A percentile compares a stretch with the other conserved stretches of the same genome.
phyloP scores from a whole-genome alignment of 1,140 invertebrate species.

The Pseudoatta argentina region DNA sequence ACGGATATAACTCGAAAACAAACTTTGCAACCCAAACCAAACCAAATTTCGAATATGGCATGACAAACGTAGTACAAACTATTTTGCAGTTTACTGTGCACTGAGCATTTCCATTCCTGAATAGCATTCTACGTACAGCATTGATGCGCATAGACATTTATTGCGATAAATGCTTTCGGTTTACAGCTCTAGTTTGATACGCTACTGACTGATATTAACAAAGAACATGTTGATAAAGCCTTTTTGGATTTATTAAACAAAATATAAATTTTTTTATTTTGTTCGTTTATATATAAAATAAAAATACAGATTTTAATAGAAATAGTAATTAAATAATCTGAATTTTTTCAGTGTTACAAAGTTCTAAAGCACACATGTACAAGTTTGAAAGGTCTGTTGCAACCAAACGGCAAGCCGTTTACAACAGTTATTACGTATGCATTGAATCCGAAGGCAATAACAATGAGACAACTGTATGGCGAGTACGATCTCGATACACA shows the following conservation, averaged over 20 bases:
- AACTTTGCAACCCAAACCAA: not conserved
- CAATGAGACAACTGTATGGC: constrained; percentile 94
- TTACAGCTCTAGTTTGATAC: not conserved
- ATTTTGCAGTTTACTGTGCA: not conserved
- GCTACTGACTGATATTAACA: not conserved
- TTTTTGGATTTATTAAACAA: not conserved
- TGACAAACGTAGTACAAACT: not conserved
- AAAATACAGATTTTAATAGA: not conserved
- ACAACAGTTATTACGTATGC: constrained; percentile 87
- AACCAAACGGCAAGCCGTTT: constrained; percentile 90
- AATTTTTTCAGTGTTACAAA: constrained; percentile 89
- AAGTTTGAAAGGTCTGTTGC: constrained; percentile 88
- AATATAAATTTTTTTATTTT: not conserved
- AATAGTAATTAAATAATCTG: constrained; percentile 13
- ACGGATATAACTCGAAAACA: not conserved
- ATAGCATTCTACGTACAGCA: not conserved
- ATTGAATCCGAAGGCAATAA: constrained; percentile 94
- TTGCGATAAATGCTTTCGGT: not conserved
- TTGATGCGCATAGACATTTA: not conserved
- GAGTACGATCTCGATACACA: constrained; percentile 93
- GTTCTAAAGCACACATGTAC: constrained; percentile 89
- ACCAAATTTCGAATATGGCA: not conserved
- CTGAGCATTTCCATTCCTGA: not conserved
- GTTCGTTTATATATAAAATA: not conserved
- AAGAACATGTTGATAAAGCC: not conserved